Percentiles rank a stretch among this genome's conserved stretches.
Evolutionary conservation across 2,113 vertebrate species (phyloP).

Genomic region (Capricornis sumatraensis): DNA sequence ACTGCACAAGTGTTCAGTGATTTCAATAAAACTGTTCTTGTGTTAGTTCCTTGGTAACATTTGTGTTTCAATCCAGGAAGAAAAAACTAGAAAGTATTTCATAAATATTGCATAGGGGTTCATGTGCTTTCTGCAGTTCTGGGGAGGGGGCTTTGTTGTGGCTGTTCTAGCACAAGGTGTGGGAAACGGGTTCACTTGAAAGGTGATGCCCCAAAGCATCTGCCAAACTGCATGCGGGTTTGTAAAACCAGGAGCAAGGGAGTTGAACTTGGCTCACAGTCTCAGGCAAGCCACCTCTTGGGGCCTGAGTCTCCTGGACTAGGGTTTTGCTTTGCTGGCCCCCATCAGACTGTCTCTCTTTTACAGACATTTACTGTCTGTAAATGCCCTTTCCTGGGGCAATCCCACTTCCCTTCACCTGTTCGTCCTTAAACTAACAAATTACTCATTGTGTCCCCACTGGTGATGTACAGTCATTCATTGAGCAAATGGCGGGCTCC

Average conservation of each 20-base stretch:
- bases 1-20: background rate
- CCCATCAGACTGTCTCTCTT: background rate
- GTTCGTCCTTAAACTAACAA: background rate
- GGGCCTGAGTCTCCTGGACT: background rate
- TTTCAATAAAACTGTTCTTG: background rate
- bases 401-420: background rate
- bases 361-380: background rate
- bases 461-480: too few relatives aligned
- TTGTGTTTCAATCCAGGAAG: background rate
- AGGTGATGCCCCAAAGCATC: background rate
- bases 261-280: background rate
- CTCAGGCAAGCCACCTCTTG: background rate
- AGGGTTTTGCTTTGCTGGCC: background rate
- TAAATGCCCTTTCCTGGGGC: background rate
- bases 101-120: background rate
- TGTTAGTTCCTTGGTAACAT: background rate
- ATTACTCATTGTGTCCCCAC: too few relatives aligned
- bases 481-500: background rate
- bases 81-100: background rate
- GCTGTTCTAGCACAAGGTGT: background rate
- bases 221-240: accelerated
- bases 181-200: background rate
- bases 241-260: background rate
- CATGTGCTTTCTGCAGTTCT: background rate
- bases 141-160: background rate